These are phyloP conservation scores for Neotragus pygmaeus DNA, from an alignment of 2,113 vertebrate genomes.

Conservation along the genomic window DNA sequence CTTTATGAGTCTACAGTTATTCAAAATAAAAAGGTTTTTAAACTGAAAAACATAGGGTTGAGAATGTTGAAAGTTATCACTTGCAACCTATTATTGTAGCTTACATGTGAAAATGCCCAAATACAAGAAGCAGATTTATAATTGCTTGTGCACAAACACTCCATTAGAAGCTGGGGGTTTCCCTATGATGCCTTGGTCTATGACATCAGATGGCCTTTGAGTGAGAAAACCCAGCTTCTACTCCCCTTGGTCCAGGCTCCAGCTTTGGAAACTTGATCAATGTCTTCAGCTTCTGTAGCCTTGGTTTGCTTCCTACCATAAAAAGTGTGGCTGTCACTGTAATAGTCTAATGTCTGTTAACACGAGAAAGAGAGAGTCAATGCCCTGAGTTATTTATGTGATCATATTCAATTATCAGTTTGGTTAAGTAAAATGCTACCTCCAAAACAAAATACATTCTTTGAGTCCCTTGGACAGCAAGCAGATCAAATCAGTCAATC, in stretches of 20 bases:
- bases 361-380: conserved; percentile 55
- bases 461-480: neutral
- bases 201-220: neutral
- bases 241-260: no score
- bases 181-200: rapidly evolving
- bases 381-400: conserved; percentile 36
- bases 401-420: neutral
- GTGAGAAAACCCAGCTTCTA: neutral
- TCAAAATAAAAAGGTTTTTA: neutral
- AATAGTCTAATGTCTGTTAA: neutral
- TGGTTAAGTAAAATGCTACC: conserved; percentile 34
- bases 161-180: neutral
- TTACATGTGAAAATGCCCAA: neutral
- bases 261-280: neutral
- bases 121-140: no score
- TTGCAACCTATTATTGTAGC: neutral
- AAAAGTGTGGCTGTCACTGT: rapidly evolving
- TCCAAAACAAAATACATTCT: conserved; percentile 42
- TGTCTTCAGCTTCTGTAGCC: neutral
- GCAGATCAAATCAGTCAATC: neutral
- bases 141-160: neutral
- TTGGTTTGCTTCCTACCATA: neutral
- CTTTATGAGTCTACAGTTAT: neutral
- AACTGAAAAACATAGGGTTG: neutral
- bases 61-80: neutral